phyloP scores from a whole-genome alignment of 2,888 invertebrate genomes.

The Tetanocera ferruginea region DNA sequence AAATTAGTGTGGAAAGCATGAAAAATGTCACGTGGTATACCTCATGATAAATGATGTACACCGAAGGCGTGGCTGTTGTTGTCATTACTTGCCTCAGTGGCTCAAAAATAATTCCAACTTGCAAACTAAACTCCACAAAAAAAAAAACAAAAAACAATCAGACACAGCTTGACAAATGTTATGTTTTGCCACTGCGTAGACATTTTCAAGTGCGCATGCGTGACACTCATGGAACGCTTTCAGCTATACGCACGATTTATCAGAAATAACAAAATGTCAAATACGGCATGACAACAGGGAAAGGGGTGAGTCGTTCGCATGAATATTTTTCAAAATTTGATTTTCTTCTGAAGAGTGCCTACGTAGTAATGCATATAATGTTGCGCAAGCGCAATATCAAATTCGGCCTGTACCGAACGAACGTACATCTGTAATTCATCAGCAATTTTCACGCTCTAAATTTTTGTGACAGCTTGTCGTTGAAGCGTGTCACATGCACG shows the following conservation, averaged over 20 bases:
- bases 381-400: neutral
- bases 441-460: constrained; percentile 32
- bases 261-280: neutral
- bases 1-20: constrained; percentile 15
- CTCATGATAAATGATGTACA: constrained; percentile 27
- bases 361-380: neutral
- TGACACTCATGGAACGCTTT: constrained; percentile 8
- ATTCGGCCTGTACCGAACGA: neutral
- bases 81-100: constrained; percentile 6
- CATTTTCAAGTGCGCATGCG: constrained; percentile 34
- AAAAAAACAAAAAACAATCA: neutral
- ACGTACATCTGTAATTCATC: constrained; percentile 29
- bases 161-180: constrained; percentile 12
- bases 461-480: constrained; percentile 16
- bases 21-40: neutral
- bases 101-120: neutral
- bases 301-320: constrained; percentile 27
- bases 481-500: constrained; percentile 37
- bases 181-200: constrained; percentile 26
- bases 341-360: neutral
- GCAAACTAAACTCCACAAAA: too few relatives aligned
- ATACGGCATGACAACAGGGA: neutral
- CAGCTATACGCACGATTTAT: constrained; percentile 26
- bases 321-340: neutral
- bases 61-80: constrained; percentile 11